phyloP scores from a whole-genome alignment of 2,888 invertebrate species.

The Blastobasis lacticolella region DNA sequence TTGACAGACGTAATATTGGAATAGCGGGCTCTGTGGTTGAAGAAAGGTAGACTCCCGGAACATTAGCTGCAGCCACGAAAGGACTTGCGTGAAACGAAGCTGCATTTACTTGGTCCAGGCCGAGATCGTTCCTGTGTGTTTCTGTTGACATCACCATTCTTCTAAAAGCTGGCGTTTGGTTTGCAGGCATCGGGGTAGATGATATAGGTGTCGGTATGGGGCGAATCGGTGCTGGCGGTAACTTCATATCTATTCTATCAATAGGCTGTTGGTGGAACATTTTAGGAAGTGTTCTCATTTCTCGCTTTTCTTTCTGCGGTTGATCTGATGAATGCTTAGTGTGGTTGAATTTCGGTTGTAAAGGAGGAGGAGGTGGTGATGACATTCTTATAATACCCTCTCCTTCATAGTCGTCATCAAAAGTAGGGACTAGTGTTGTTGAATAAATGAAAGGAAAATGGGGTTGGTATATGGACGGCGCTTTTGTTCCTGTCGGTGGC shows the following conservation, averaged over 20 bases:
- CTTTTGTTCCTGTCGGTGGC: constrained; percentile 49
- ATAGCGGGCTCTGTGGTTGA: constrained; percentile 66
- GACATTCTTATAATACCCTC: constrained; percentile 19
- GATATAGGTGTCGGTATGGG: neutral
- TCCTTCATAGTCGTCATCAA: constrained; percentile 33
- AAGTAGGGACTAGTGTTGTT: constrained; percentile 35
- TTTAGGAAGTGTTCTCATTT: constrained; percentile 32
- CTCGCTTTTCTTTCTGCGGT: constrained; percentile 30
- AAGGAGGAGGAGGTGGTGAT: constrained; percentile 18
- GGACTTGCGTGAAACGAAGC: constrained; percentile 37
- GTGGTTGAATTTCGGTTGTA: constrained; percentile 25
- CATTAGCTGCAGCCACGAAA: constrained; percentile 32
- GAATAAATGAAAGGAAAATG: constrained; percentile 46
- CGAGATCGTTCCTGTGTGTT: constrained; percentile 35
- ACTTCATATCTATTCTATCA: constrained; percentile 49
- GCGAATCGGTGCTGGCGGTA: constrained; percentile 28
- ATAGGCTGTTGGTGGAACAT: constrained; percentile 37
- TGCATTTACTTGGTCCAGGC: constrained; percentile 43
- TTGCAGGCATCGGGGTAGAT: constrained; percentile 18
- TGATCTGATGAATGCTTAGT: constrained; percentile 25
- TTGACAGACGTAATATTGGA: constrained; percentile 67
- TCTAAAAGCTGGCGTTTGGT: constrained; percentile 36
- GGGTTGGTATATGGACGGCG: constrained; percentile 41
- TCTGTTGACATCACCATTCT: constrained; percentile 50
- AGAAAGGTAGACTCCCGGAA: constrained; percentile 41